These are phyloP conservation scores for Drosophila kokeensis DNA, from an alignment of 2,888 invertebrate species.

Conservation along the genomic window DNA sequence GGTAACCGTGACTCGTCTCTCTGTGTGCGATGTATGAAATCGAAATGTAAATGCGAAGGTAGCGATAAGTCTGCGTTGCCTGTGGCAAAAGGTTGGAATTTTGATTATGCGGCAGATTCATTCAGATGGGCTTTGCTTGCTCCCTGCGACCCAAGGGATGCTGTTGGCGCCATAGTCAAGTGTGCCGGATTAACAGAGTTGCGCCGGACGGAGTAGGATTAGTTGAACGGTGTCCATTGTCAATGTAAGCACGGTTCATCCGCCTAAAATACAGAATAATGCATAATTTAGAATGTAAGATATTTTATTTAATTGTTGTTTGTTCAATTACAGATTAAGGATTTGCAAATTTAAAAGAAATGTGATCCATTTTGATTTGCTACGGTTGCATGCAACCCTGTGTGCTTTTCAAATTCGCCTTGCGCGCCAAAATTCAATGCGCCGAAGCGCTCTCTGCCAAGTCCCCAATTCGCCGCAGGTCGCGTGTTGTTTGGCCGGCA, in stretches of 20 bases:
- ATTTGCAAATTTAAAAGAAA: background rate
- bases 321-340: background rate
- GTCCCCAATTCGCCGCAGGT: constrained; percentile 61
- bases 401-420: constrained; percentile 24
- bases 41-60: constrained; percentile 26
- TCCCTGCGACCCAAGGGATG: constrained; percentile 26
- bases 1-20: constrained; percentile 1
- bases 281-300: background rate
- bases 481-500: constrained; percentile 61
- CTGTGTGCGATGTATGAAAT: constrained; percentile 8
- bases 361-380: constrained; percentile 1
- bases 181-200: constrained; percentile 20
- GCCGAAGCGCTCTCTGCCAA: constrained; percentile 57
- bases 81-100: constrained; percentile 44
- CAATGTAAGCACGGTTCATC: background rate
- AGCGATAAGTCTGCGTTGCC: constrained; percentile 25
- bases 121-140: constrained; percentile 27
- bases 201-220: constrained; percentile 14
- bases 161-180: constrained; percentile 18
- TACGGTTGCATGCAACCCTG: constrained; percentile 62
- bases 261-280: background rate
- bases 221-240: background rate
- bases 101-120: constrained; percentile 59
- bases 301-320: background rate
- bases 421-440: constrained; percentile 58